Evolutionary conservation across 2,888 invertebrate genomes (phyloP), one percentile per base, ranked within the genome.

Genomic region (Oasisia sp.): DNA sequence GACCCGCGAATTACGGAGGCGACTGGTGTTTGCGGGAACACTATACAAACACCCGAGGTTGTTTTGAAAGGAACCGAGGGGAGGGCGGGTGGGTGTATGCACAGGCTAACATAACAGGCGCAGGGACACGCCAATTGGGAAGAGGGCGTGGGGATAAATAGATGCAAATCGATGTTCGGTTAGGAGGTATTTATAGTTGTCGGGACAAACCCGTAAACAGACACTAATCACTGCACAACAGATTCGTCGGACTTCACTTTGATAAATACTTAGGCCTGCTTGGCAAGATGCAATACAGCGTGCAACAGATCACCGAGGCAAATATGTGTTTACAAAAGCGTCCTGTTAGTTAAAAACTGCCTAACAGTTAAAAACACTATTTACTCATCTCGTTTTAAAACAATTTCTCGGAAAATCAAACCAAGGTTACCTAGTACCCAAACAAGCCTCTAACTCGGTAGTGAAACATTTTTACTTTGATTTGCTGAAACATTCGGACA

Each of bases 101-200:
- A n/a, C 27, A 74, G 74, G 74, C 74, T 74, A 74, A 74, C 74
- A 19, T 74, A 74, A 74, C 74, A 74, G 74, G 74, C 74, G 74
- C 27, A 27, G 7, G 74, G 27, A 74, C 27, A 27, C 74, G 74
- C 74, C 74, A 74, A 74, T 74, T 74, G 74, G 74, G 74, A 74
- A 74, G 27, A 74, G 27, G 74, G 74, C 74, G 74, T 74, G 74
- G 74, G 74, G 74, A 74, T 74, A 74, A 74, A 74, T 74, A 74
- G 74, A 74, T 74, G 19, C 27, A 74, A 74, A n/a, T 74, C 27
- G 74, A 74, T 74, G 74, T 74, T 74, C 74, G 19, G n/a, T 5
- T 4, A 27, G n/a, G 74, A 74, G 27, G n/a, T 74, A 74, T 19
- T 74, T 74, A 74, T 74, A n/a, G 74, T 19, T 74, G 74, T 27